Evolutionary conservation across 2,113 vertebrate genomes (phyloP).

Genomic region (Nesogale talazaci): DNA sequence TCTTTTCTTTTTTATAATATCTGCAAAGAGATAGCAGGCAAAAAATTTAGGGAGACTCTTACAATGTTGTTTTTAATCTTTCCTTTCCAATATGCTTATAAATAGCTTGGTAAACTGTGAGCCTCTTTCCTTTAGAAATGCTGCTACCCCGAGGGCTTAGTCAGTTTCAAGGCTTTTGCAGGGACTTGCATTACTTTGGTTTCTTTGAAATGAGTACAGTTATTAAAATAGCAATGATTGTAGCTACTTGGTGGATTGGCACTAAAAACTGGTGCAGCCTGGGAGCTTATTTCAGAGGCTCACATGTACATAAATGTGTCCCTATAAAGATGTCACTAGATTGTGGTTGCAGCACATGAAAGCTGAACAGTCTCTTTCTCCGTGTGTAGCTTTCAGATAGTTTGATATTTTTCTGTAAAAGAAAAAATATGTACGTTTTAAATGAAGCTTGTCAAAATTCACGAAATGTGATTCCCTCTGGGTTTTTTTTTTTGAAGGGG

Average conservation of each 20-base stretch:
- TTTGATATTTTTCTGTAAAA: neutral
- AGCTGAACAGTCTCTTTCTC: constrained; percentile 20
- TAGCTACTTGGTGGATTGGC: constrained; percentile 60
- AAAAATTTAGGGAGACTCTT: constrained; percentile 71
- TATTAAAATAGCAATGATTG: constrained; percentile 79
- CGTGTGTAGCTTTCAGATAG: constrained; percentile 71
- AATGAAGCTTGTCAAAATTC: neutral
- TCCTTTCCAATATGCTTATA: constrained; percentile 77
- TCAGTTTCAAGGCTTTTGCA: constrained; percentile 77
- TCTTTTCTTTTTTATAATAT: constrained; percentile 35
- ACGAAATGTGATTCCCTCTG: neutral
- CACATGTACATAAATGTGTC: constrained; percentile 41
- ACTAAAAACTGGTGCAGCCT: constrained; percentile 51
- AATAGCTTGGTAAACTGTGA: constrained; percentile 78
- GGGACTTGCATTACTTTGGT: constrained; percentile 63
- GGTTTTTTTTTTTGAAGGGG: neutral
- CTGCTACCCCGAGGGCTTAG: constrained; percentile 67
- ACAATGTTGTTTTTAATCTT: constrained; percentile 70
- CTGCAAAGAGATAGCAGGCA: constrained; percentile 58
- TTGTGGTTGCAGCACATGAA: constrained; percentile 26
- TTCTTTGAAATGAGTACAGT: constrained; percentile 77
- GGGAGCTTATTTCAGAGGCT: constrained; percentile 47
- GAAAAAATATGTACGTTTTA: neutral
- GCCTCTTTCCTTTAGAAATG: constrained; percentile 75
- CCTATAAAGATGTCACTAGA: constrained; percentile 28